These are phyloP conservation scores for Morus bassanus DNA, from an alignment of 2,797 vertebrate species.

Conservation along the genomic window DNA sequence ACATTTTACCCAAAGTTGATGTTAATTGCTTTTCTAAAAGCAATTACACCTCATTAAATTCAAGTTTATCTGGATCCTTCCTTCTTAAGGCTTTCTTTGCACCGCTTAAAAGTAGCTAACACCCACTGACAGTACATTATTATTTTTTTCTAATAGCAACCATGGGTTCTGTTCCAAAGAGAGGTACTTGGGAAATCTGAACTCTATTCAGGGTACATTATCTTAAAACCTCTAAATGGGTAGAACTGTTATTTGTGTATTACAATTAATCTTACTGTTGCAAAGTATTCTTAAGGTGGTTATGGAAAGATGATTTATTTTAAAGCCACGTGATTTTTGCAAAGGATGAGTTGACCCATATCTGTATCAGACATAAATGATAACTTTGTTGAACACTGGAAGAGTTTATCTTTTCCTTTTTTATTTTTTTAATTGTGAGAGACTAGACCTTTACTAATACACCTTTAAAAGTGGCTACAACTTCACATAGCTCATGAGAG, in stretches of 20 bases:
- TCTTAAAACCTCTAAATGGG: background rate
- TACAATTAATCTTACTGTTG: background rate
- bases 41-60: background rate
- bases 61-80: background rate
- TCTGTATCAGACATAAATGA: background rate
- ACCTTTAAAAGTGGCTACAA: slow-evolving; percentile 52
- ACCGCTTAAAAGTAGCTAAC: background rate
- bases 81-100: background rate
- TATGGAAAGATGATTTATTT: background rate
- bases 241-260: background rate
- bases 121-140: background rate
- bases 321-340: background rate
- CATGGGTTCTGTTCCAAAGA: background rate
- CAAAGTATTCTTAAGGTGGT: background rate
- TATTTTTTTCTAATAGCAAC: background rate
- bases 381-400: background rate
- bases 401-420: background rate
- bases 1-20: background rate
- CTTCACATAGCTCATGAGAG: slow-evolving; percentile 59
- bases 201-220: background rate
- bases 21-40: background rate
- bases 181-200: background rate
- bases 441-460: slow-evolving; percentile 36
- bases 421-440: background rate
- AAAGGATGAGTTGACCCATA: background rate